Evolutionary conservation across 2,797 vertebrate genomes (phyloP).

Genomic region (Sebastes trivittatus): DNA sequence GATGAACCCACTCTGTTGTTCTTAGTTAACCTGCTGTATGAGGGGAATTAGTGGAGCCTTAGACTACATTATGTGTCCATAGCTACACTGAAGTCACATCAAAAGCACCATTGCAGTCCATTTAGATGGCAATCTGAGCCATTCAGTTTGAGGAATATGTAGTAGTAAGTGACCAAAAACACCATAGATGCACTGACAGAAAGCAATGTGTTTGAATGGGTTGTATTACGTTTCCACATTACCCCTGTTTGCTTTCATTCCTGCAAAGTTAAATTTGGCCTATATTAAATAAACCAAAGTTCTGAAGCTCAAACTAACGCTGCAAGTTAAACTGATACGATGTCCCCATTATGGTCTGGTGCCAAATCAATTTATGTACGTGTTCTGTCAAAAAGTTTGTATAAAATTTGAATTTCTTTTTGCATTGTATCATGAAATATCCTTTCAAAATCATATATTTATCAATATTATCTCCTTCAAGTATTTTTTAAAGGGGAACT

Average conservation of each 20-base stretch:
- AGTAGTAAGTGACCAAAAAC: background rate
- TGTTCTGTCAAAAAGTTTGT: background rate
- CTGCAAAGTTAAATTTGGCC: background rate
- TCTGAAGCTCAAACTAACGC: background rate
- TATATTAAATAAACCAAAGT: background rate
- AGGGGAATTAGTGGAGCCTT: no score
- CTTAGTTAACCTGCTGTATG: background rate
- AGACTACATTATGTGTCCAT: no score
- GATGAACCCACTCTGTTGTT: background rate
- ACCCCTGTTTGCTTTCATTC: background rate
- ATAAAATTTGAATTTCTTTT: no score
- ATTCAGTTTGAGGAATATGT: background rate
- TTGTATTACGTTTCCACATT: background rate
- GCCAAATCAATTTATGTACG: background rate
- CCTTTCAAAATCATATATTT: background rate
- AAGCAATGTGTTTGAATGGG: background rate
- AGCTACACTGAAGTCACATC: no score
- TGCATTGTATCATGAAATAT: background rate
- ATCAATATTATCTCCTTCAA: background rate
- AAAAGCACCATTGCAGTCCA: no score
- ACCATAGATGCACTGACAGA: background rate
- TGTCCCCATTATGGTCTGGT: background rate
- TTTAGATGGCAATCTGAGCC: no score
- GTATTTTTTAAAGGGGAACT: background rate
- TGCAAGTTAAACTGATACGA: background rate